Base-by-base conservation (phyloP, 2,797 vertebrate species). In the Neosilurus hyrtlii region DNA sequence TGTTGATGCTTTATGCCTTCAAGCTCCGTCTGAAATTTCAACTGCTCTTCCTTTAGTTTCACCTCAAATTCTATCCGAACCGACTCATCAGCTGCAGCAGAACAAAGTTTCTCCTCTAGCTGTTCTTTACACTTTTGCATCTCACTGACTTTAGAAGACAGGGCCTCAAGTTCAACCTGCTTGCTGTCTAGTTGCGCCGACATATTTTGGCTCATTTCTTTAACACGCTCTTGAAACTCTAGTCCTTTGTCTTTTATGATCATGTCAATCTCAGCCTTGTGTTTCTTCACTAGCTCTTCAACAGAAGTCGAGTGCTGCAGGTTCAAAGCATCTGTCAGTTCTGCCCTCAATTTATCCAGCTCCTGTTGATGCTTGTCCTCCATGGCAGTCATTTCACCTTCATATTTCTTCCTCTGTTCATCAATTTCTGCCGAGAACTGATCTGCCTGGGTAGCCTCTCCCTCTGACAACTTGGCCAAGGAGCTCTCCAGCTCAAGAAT, bases 401-500 rank as follows among this genome's bases (percentile, higher is more conserved):
- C 91, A 88, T 95, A 93, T 88, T 94, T 95, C 61, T 87, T 93
- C 90, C 92, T 95, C 89, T 96, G 94, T 87, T 94, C 92, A n/a
- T 96, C 95, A 81, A 95, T 82, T 84, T 94, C 90, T 88, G 72
- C 71, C 83, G 89, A 91, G 73, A 95, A 86, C 84, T 95, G 92
- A 76, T 94, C 92, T 49, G 94, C 92, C 7, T 91, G 87, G 65
- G 74, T 90, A 76, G 89, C 91, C 80, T 91, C 94, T 79, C 94
- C 93, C 87, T 96, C 92, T 0, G 93, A 93, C 86, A 85, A 89
- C 84, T 95, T 94, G 66, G 92, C 91, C 89, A 95, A 89, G 73
- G 92, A 95, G 91, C 96, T 99, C 91, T 99, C 96, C 83, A 99
- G 90, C 90, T 99, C 97, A 89, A 99, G 93, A 91, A 98, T 95